phyloP scores from a whole-genome alignment of 2,113 vertebrate species.

The Perccottus glenii region DNA sequence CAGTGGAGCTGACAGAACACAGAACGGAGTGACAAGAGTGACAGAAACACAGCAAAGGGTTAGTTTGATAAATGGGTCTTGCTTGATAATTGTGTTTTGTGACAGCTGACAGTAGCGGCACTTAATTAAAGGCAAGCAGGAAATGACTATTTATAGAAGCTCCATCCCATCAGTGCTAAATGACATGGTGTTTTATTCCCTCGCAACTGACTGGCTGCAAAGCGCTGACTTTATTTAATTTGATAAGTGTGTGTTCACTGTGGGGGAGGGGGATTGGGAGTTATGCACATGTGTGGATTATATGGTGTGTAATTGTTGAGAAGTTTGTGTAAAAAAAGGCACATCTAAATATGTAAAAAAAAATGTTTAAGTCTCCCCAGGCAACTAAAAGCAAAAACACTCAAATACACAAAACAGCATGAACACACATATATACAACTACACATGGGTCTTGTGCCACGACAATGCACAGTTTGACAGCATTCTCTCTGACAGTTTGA shows the following conservation, averaged over 20 bases:
- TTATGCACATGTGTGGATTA: slow-evolving; percentile 8
- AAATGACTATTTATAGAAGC: slow-evolving; percentile 77
- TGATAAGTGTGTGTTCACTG: slow-evolving; percentile 60
- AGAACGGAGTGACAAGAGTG: slow-evolving; percentile 44
- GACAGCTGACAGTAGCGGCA: slow-evolving; percentile 77
- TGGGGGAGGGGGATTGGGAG: neutral
- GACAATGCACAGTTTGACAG: slow-evolving; percentile 61
- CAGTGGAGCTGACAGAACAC: slow-evolving; percentile 45
- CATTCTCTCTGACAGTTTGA: slow-evolving; percentile 68
- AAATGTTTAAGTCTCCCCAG: neutral
- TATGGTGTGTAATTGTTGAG: neutral
- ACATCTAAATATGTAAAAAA: no score
- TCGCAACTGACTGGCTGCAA: slow-evolving; percentile 58
- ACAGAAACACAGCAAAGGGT: slow-evolving; percentile 60
- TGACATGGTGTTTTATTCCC: slow-evolving; percentile 75
- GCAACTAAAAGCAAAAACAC: slow-evolving; percentile 5
- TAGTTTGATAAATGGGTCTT: slow-evolving; percentile 73
- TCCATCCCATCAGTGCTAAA: slow-evolving; percentile 76
- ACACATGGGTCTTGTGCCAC: slow-evolving; percentile 35
- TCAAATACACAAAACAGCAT: slow-evolving; percentile 12
- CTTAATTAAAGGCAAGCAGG: slow-evolving; percentile 80
- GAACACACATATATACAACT: slow-evolving; percentile 27
- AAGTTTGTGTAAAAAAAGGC: no score
- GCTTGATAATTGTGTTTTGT: slow-evolving; percentile 76
- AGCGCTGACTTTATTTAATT: slow-evolving; percentile 77